Evolutionary conservation across 2,113 vertebrate genomes (phyloP), one percentile per base, ranked within the genome.

Genomic region (Megaleporinus macrocephalus): DNA sequence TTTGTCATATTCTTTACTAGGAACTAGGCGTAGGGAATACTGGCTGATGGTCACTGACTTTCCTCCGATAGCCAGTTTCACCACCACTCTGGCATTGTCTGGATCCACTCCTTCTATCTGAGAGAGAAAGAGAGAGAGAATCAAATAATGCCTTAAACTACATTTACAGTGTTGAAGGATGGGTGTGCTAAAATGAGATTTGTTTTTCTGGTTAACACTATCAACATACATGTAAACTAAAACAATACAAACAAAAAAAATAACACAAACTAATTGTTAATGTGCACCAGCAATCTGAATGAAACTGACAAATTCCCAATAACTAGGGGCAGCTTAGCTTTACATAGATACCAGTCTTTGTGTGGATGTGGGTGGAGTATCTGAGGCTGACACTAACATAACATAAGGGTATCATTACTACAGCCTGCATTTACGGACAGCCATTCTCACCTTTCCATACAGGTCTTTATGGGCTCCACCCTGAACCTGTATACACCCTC

Each of bases 41-140:
- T 97, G 96, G 80, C 95, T 96, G 75, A 97, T 84, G 0, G 95
- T 96, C 61, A 94, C 95, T 0, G 92, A 88, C 68, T 93, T 92
- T 33, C 90, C 89, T 0, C 95, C 94, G 0, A 93, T 90, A 0
- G 95, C 95, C 70, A 98, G 92, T 82, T 94, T 96, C 85, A 97
- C 93, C 92, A 97, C 85, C 1, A 93, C 92, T 2, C 96, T 91
- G 51, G 94, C 95, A 16, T 98, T 98, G 92, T 98, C 96, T 70
- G 96, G 88, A 86, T 97, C 96, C 0, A 97, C 71, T 0, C 95
- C 96, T 86, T 97, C 96, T 1, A 98, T 94, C 96, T 97, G 86
- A 26, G 26, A 20, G 12, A 80, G 66, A 65, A 18, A 12, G 33
- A 70, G 33, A 14, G 16, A 51, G 5, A 30, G 12, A 22, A 41